phyloP scores from a whole-genome alignment of 2,113 vertebrate genomes.

The Nipponia nippon region DNA sequence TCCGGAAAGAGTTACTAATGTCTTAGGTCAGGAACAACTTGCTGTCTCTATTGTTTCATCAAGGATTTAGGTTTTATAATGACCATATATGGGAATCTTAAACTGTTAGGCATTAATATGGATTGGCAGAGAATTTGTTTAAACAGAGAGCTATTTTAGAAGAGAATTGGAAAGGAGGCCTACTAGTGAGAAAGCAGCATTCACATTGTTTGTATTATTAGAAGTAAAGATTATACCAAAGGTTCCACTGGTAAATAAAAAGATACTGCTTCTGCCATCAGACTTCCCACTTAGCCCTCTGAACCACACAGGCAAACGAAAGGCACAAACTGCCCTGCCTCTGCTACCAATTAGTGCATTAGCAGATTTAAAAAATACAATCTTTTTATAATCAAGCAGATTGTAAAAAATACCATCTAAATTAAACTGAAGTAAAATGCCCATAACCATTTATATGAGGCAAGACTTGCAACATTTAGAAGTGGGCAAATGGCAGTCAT shows the following conservation, averaged over 20 bases:
- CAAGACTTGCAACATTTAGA: not conserved
- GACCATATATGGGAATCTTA: slow-evolving; percentile 64
- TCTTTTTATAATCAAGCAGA: too few species aligned
- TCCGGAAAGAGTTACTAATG: slow-evolving; percentile 24
- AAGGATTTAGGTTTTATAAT: slow-evolving; percentile 58
- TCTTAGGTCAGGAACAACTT: slow-evolving; percentile 38
- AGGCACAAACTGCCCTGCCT: not conserved
- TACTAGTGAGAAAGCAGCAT: slow-evolving; percentile 40
- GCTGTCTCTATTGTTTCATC: slow-evolving; percentile 61
- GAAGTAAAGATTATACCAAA: slow-evolving; percentile 59
- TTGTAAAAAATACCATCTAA: not conserved
- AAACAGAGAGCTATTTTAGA: slow-evolving; percentile 71
- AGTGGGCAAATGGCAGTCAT: not conserved
- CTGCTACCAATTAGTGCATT: not conserved
- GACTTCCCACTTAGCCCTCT: not conserved
- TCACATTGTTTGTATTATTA: slow-evolving; percentile 26
- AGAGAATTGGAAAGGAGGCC: slow-evolving; percentile 60
- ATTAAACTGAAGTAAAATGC: not conserved
- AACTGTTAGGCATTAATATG: slow-evolving; percentile 58
- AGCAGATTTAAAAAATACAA: not conserved
- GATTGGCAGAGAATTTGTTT: slow-evolving; percentile 70
- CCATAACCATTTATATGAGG: not conserved
- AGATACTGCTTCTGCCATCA: slow-evolving; percentile 17
- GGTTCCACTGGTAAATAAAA: slow-evolving; percentile 67
- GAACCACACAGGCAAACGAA: not conserved